Conservation (phyloP, 2,797 vertebrate genomes). For the Ambastaia sidthimunki region DNA sequence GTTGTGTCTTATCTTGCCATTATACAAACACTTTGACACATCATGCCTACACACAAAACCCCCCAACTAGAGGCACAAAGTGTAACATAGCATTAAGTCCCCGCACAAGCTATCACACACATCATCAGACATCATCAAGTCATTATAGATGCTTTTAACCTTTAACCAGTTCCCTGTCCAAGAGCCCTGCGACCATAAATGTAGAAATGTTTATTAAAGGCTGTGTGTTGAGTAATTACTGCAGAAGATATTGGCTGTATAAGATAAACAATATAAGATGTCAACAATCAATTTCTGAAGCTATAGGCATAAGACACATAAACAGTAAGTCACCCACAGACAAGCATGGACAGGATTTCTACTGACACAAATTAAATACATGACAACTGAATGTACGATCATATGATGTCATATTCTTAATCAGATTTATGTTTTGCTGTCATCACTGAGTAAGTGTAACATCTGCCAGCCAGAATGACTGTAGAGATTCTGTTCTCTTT, state of each 20-base stretch:
- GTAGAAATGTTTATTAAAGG: slow-evolving; percentile 66
- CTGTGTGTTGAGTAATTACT: slow-evolving; percentile 50
- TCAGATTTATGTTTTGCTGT: background rate
- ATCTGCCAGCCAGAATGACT: background rate
- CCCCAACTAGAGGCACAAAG: background rate
- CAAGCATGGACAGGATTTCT: background rate
- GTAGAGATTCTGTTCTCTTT: background rate
- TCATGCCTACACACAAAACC: background rate
- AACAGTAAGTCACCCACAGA: background rate
- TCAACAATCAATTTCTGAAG: slow-evolving; percentile 59
- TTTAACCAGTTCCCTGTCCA: slow-evolving; percentile 27
- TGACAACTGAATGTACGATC: background rate
- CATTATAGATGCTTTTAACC: background rate
- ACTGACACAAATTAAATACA: background rate
- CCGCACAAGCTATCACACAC: background rate
- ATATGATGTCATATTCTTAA: background rate
- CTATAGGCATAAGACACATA: slow-evolving; percentile 55
- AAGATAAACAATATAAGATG: slow-evolving; percentile 52
- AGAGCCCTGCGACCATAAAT: slow-evolving; percentile 65
- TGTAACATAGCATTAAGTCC: background rate
- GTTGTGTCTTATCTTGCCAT: background rate
- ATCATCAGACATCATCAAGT: background rate
- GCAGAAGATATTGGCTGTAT: slow-evolving; percentile 61
- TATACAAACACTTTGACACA: background rate
- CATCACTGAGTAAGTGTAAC: background rate